Conservation (phyloP, 2,113 vertebrate species). For the Spea bombifrons region DNA sequence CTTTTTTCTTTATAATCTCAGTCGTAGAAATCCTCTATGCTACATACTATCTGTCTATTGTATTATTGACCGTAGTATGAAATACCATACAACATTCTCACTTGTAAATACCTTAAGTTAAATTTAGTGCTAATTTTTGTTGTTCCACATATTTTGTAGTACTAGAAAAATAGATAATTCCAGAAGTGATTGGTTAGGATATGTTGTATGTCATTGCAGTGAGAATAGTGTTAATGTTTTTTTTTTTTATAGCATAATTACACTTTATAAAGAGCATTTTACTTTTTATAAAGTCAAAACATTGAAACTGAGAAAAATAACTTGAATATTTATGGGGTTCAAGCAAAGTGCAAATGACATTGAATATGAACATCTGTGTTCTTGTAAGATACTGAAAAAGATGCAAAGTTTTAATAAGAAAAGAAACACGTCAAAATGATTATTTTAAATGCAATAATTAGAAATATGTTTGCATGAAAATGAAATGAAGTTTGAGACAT, state of each 20-base stretch:
- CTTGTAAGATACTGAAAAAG: constrained; percentile 5
- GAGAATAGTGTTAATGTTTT: too few species aligned
- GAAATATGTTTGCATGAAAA: neutral
- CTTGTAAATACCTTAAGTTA: too few species aligned
- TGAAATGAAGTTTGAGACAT: neutral
- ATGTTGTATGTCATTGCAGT: too few species aligned
- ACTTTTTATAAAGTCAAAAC: constrained; percentile 24
- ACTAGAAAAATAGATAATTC: constrained; percentile 46
- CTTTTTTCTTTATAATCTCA: too few species aligned
- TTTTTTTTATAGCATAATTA: neutral
- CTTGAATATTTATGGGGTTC: constrained; percentile 26
- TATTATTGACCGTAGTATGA: too few species aligned
- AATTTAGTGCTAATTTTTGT: too few species aligned
- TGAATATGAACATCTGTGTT: constrained; percentile 33
- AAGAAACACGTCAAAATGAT: neutral
- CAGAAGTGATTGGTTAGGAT: neutral
- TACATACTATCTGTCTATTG: too few species aligned
- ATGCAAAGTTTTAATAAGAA: neutral
- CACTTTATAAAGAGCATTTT: constrained; percentile 3
- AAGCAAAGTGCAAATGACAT: constrained; percentile 25
- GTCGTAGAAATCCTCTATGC: too few species aligned
- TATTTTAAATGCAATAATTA: neutral
- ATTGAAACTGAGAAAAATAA: neutral
- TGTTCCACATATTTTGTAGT: neutral
- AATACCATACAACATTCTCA: too few species aligned